Evolutionary conservation across 2,113 vertebrate genomes (phyloP), one percentile per base, ranked within the genome.

Genomic region (Limnothrissa miodon): DNA sequence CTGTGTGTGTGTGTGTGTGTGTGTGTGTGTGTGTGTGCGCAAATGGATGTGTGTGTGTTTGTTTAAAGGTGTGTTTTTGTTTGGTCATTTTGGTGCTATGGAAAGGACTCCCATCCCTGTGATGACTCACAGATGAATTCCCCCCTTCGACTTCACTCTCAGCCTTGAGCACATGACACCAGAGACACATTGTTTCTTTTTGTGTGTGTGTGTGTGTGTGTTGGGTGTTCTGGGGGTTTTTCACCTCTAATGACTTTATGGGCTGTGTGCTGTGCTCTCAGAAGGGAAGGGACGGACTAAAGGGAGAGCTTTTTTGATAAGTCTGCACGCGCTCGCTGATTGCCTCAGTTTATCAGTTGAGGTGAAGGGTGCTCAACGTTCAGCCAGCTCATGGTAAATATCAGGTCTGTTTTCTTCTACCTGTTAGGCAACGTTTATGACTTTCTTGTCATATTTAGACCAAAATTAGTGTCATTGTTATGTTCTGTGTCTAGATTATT

Each of bases 1-100:
- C 4, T 25, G 56, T 66, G 59, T 66, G 59, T 66, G 56, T 29
- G 59, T 66, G 59, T 66, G 59, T n/a, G 56, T 59, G 56, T 53
- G 48, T 10, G 48, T 53, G 48, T 53, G 48, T 10, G 48, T 53
- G 48, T 53, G 48, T 10, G 48, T 53, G 48, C 15, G 48, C 19
- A 11, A 5, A 11, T 53, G 56, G 25, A n/a, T 29, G 59, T 66
- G 59, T 66, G 59, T 29, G 25, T 25, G 59, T 66, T 7, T 25
- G 59, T 66, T n/a, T 33, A 10, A 10, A 13, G n/a, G 48, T 53
- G 48, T 53, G 48, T 53, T 3, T 53, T 2, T 53, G 48, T 53
- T 3, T 53, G 48, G n/a, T 33, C 59, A 13, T 29, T 29, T 66
- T n/a, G 59, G n/a, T 66, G n/a, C 33, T 33, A 33, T 66, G 59